Conservation (phyloP, 2,888 invertebrate species). For the Alloplasta piceator region DNA sequence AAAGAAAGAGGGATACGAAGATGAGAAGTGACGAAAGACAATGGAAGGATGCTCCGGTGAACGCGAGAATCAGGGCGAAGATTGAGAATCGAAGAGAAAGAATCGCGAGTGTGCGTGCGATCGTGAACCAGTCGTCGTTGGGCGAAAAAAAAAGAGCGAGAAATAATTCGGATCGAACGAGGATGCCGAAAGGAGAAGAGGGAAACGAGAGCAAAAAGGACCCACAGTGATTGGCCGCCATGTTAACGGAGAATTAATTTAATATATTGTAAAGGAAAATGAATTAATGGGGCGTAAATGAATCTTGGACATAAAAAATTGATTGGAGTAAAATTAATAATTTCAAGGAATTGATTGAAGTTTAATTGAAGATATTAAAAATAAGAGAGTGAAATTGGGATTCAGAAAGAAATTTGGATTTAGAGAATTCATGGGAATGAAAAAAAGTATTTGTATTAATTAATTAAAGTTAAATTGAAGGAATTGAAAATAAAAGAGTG, state of each 20-base stretch:
- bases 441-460: too few relatives aligned
- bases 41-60: conserved; percentile 35
- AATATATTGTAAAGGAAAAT: too few relatives aligned
- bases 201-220: not conserved
- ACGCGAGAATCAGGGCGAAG: conserved; percentile 26
- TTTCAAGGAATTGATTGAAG: too few relatives aligned
- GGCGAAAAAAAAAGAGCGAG: conserved; percentile 27
- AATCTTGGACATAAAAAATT: too few relatives aligned
- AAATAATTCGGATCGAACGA: conserved; percentile 43
- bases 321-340: too few relatives aligned
- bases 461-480: too few relatives aligned
- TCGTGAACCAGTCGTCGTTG: conserved; percentile 63
- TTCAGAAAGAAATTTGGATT: too few relatives aligned
- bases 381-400: too few relatives aligned
- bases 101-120: conserved; percentile 45
- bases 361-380: too few relatives aligned
- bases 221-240: conserved; percentile 18
- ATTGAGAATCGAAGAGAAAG: conserved; percentile 48
- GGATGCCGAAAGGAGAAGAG: conserved; percentile 12
- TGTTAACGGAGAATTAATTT: not conserved
- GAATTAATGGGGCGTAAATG: too few relatives aligned
- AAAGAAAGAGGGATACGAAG: conserved; percentile 37
- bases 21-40: conserved; percentile 61
- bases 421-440: too few relatives aligned
- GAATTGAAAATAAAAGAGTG: too few relatives aligned